phyloP scores from a whole-genome alignment of 2,888 invertebrate species.

The Gryllus longicercus region DNA sequence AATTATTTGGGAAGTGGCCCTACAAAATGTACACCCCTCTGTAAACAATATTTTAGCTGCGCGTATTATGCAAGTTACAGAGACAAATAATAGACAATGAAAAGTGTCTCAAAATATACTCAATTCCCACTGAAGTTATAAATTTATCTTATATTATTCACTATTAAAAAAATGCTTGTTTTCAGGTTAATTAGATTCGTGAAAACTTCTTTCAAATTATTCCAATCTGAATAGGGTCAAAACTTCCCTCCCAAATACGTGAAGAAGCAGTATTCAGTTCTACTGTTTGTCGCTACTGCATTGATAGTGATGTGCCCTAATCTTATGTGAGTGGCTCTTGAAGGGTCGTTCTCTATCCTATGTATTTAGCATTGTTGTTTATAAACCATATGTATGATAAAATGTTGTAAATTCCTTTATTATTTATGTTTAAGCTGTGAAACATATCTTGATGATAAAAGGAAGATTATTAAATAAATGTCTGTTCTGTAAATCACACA shows the following conservation, averaged over 20 bases:
- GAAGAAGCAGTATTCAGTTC: not conserved
- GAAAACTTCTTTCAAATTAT: too few species aligned
- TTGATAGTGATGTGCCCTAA: not conserved
- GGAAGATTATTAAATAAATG: conserved; percentile 30
- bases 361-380: conserved; percentile 30
- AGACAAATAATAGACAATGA: too few species aligned
- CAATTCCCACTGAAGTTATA: too few species aligned
- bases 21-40: too few species aligned
- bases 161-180: too few species aligned
- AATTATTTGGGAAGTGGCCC: too few species aligned
- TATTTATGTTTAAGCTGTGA: conserved; percentile 33
- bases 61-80: too few species aligned
- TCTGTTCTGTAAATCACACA: conserved; percentile 29
- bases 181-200: too few species aligned
- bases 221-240: too few species aligned
- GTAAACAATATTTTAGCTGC: too few species aligned
- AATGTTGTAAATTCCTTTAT: conserved; percentile 34
- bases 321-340: not conserved
- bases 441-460: conserved; percentile 17
- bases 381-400: conserved; percentile 32
- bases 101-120: too few species aligned
- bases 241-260: not conserved
- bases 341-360: conserved; percentile 9
- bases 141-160: too few species aligned
- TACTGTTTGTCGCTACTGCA: conserved; percentile 2